Evolutionary conservation across 2,113 vertebrate genomes (phyloP).

Genomic region (human): GRCh38 chr15:26873501-26874000

Average conservation of each 20-base stretch:
- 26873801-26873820: not conserved
- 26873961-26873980: not conserved
- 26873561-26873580: not conserved
- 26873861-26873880: fast-evolving
- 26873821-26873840: not conserved
- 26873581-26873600: fast-evolving
- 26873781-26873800: not conserved
- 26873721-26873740: not conserved
- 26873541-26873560: not conserved
- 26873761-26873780: not conserved
- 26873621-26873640: not conserved
- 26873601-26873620: not conserved
- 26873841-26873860: no score
- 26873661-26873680: not conserved
- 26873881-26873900: not conserved
- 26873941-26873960: not conserved
- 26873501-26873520: not conserved
- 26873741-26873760: not conserved
- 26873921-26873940: not conserved
- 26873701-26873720: not conserved
- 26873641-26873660: not conserved
- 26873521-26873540: not conserved
- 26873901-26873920: fast-evolving
- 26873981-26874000: not conserved
- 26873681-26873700: not conserved